Base-by-base conservation (phyloP, 2,797 vertebrate genomes). In the Loriculus beryllinus region DNA sequence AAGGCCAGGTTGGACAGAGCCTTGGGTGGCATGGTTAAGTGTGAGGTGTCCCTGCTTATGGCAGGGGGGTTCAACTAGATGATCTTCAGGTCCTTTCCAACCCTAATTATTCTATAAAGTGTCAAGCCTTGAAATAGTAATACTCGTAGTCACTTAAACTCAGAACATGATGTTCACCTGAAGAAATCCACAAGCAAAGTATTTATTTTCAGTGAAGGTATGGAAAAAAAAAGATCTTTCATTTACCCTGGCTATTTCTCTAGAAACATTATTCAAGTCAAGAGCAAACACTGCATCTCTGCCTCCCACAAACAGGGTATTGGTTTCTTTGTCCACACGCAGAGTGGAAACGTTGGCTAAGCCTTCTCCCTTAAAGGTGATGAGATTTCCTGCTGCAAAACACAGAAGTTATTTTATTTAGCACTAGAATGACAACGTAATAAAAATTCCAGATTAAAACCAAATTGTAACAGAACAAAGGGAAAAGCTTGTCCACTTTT, bases 251-350 rank as follows among this genome's bases (percentile, higher is more conserved):
- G 96, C 87, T 91, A 97, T 96, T 72, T 80, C 96, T 86, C 88
- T 54, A 28, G 97, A 97, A 86, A 98, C 93, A 89, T 97, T 69
- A 52, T 96, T 92, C 82, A 98, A 95, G 93, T 98, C 97, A 88
- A 98, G 96, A 37, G 97, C 98, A 33, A 98, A 98, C 35, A 98
- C 62, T 42, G 97, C 97, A 87, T 98, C 97, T 94, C 98, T 97
- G 54, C 98, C 98, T n/a, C 98, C 98, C 51, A 97, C 93, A 92
- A 98, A 96, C 90, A 98, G 85, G 75, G 97, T 62, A 9, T 97
- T 94, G 17, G 97, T 82, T 89, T 98, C 98, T 37, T 98, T 97
- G 68, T 96, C 97, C 92, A 98, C 92, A 31, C 98, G 95, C 95
- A 98, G 97, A 6, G 97, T 97, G 71, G 98, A 98, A 95, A 98